A percentile compares a stretch with the other conserved stretches of the same genome.
Evolutionary conservation across 2,888 invertebrate species (phyloP).

Genomic region (Tiphia femorata): DNA sequence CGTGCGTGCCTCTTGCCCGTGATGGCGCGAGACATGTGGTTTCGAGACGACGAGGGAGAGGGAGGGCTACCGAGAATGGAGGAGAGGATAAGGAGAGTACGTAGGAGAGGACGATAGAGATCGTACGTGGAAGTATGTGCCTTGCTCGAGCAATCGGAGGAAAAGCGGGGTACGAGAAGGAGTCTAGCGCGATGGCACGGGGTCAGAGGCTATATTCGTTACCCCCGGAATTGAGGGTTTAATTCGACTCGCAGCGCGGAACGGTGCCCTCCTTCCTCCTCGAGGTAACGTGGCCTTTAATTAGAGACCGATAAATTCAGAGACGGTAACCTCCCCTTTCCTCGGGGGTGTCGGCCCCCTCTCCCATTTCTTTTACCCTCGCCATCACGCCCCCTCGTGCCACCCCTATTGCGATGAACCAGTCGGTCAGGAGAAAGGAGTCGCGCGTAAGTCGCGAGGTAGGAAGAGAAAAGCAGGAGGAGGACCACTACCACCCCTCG

Average conservation of each 20-base stretch:
- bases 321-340: slow-evolving; percentile 43
- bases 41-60: background rate
- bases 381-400: slow-evolving; percentile 3
- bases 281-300: slow-evolving; percentile 54
- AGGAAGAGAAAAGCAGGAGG: background rate
- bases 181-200: slow-evolving; percentile 17
- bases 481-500: background rate
- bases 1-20: too few relatives aligned
- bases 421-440: background rate
- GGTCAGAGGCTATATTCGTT: slow-evolving; percentile 25
- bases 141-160: slow-evolving; percentile 2
- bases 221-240: slow-evolving; percentile 45
- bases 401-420: slow-evolving; percentile 11
- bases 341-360: slow-evolving; percentile 30
- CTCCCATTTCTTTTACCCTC: slow-evolving; percentile 12
- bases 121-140: background rate
- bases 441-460: background rate
- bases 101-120: background rate
- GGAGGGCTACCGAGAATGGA: background rate
- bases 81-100: background rate
- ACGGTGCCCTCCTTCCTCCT: slow-evolving; percentile 45
- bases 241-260: slow-evolving; percentile 47
- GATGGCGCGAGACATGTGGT: too few relatives aligned
- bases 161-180: slow-evolving; percentile 14
- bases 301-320: slow-evolving; percentile 59